Conservation (phyloP, 2,888 invertebrate species). For the Patella pellucida region DNA sequence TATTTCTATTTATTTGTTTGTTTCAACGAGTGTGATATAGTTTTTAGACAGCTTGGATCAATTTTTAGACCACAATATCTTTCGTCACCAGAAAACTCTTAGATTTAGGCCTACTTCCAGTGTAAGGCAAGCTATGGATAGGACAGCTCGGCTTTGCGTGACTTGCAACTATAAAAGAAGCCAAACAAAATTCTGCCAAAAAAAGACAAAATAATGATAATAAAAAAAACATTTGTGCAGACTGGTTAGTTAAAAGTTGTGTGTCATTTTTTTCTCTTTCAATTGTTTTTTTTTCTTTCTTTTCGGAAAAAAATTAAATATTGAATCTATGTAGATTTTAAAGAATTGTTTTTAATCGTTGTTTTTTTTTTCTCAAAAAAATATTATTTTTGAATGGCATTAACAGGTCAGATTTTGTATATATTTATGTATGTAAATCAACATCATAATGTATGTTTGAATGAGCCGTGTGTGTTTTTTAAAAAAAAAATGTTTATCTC, state of each 20-base stretch:
- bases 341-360: constrained; percentile 19
- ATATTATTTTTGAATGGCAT: not conserved
- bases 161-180: too few relatives aligned
- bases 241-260: constrained; percentile 5
- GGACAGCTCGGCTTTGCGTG: too few relatives aligned
- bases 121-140: too few relatives aligned
- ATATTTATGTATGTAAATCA: not conserved
- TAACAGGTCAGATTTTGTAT: constrained; percentile 7
- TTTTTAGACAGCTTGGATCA: too few relatives aligned
- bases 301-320: not conserved
- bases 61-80: too few relatives aligned
- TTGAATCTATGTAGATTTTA: constrained; percentile 11
- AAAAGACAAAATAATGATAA: not conserved
- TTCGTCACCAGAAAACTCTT: too few relatives aligned
- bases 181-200: too few relatives aligned
- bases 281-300: not conserved
- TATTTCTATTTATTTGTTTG: too few relatives aligned
- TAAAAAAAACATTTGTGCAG: not conserved
- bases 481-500: too few relatives aligned
- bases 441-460: constrained; percentile 1
- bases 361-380: constrained; percentile 15
- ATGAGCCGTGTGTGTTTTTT: constrained; percentile 9
- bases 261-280: not conserved
- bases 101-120: too few relatives aligned
- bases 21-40: too few relatives aligned